These are phyloP conservation scores for Agelastica alni DNA, from an alignment of 2,888 invertebrate genomes.

Conservation along the genomic window DNA sequence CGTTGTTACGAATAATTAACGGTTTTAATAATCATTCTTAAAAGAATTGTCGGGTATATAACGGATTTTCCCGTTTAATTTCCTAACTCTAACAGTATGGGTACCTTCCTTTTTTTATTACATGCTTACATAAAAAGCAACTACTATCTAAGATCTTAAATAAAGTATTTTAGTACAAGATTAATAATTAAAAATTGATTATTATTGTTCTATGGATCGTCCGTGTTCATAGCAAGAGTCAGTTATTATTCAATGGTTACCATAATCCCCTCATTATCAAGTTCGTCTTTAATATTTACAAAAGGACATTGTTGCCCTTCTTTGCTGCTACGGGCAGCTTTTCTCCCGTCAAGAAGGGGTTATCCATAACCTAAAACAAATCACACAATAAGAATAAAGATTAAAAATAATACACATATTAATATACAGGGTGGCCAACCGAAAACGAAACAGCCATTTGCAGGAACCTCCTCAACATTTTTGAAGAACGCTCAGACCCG, in stretches of 20 bases:
- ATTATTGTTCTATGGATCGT: conserved; percentile 36
- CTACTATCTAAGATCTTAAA: conserved; percentile 40
- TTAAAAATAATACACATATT: no score
- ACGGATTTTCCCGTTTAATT: conserved; percentile 17
- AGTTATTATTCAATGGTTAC: no score
- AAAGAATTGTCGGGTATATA: conserved; percentile 42
- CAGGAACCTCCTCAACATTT: no score
- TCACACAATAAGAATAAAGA: neutral
- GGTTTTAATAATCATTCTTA: conserved; percentile 30
- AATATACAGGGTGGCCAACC: no score
- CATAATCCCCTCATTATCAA: no score
- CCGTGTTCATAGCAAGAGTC: conserved; percentile 44
- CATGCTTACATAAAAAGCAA: conserved; percentile 42
- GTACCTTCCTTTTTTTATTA: conserved; percentile 42
- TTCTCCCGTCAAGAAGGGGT: conserved; percentile 85
- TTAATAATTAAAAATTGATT: conserved; percentile 31
- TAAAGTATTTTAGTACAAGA: conserved; percentile 27
- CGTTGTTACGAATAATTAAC: conserved; percentile 11
- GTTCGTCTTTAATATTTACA: conserved; percentile 45
- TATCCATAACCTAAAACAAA: conserved; percentile 50
- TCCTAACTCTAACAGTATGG: conserved; percentile 52
- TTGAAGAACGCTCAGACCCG: no score
- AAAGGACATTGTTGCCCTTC: conserved; percentile 77
- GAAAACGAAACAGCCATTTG: no score
- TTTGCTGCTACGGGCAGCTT: conserved; percentile 91